Evolutionary conservation across 2,888 invertebrate genomes (phyloP).

Genomic region (Hoplodrina blanda): DNA sequence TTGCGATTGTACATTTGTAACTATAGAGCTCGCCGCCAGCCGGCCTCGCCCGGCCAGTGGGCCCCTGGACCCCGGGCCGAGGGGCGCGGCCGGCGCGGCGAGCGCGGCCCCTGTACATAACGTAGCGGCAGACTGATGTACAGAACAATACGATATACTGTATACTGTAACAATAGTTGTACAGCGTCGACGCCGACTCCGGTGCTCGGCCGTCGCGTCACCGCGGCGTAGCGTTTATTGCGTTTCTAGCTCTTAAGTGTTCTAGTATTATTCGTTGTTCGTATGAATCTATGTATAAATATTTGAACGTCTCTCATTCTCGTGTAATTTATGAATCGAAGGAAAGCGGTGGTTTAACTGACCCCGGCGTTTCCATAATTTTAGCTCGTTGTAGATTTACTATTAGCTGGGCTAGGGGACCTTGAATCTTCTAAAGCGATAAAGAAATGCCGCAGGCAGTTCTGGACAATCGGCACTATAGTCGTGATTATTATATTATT

Average conservation of each 20-base stretch:
- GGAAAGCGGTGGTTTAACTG: constrained; percentile 81
- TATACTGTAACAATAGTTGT: constrained; percentile 85
- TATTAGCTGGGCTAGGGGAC: constrained; percentile 91
- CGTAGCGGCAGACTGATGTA: constrained; percentile 87
- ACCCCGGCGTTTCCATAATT: constrained; percentile 84
- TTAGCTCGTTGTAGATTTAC: constrained; percentile 90
- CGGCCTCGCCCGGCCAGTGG: constrained; percentile 50
- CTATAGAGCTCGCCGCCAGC: constrained; percentile 78
- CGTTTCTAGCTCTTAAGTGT: constrained; percentile 87
- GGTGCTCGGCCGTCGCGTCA: constrained; percentile 85
- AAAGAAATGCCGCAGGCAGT: constrained; percentile 88
- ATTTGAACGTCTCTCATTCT: constrained; percentile 90
- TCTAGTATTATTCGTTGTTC: constrained; percentile 91
- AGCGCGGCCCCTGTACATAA: constrained; percentile 80
- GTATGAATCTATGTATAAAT: constrained; percentile 91
- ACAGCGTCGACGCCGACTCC: constrained; percentile 84
- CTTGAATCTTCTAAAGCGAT: constrained; percentile 88
- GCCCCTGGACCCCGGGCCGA: neutral
- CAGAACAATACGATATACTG: constrained; percentile 82
- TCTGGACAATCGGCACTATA: constrained; percentile 90
- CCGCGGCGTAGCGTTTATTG: constrained; percentile 83
- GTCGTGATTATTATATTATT: constrained; percentile 87
- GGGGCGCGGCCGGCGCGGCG: constrained; percentile 60
- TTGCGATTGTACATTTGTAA: constrained; percentile 89
- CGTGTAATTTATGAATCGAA: constrained; percentile 90